A percentile compares a stretch with the other conserved stretches of the same genome.
These are phyloP conservation scores for rabbit (Oryctolagus cuniculus) DNA, from an alignment of 2,113 vertebrate species.

Conservation along the genomic window mOryCun1.1 NC_091446.1:75601501-75602000, in stretches of 20 bases:
- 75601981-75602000: not conserved
- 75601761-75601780: slow-evolving; percentile 42
- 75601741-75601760: not conserved
- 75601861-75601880: slow-evolving; percentile 46
- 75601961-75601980: not conserved
- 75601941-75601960: not conserved
- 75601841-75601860: slow-evolving; percentile 9
- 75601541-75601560: not conserved
- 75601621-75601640: too few relatives aligned
- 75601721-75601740: not conserved
- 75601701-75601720: not conserved
- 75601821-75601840: not conserved
- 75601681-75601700: not conserved
- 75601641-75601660: too few relatives aligned
- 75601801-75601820: not conserved
- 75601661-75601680: not conserved
- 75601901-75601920: not conserved
- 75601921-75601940: not conserved
- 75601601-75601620: too few relatives aligned
- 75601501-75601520: slow-evolving; percentile 22
- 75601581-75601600: too few relatives aligned
- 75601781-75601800: slow-evolving; percentile 29
- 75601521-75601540: not conserved
- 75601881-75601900: slow-evolving; percentile 16
- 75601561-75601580: too few relatives aligned